phyloP scores from a whole-genome alignment of 2,797 vertebrate species.

The Pseudochromis fuscus region DNA sequence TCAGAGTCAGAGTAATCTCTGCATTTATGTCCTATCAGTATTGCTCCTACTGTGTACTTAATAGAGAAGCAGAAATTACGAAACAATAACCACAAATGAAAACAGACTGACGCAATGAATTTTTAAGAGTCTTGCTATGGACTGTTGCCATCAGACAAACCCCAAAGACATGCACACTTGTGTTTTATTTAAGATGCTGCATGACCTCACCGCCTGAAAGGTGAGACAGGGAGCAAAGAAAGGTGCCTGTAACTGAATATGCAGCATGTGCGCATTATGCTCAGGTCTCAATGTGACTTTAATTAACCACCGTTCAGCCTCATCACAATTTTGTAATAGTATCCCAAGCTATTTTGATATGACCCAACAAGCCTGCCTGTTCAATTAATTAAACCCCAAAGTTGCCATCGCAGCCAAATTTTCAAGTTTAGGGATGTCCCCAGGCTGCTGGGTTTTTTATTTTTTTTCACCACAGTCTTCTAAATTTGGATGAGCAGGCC shows the following conservation, averaged over 20 bases:
- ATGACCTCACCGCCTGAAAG: slow-evolving; percentile 16
- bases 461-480: slow-evolving; percentile 60
- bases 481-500: slow-evolving; percentile 71
- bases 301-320: slow-evolving; percentile 65
- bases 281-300: slow-evolving; percentile 44
- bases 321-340: slow-evolving; percentile 52
- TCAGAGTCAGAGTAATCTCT: slow-evolving; percentile 44
- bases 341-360: slow-evolving; percentile 65
- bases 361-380: slow-evolving; percentile 58
- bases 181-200: slow-evolving; percentile 4
- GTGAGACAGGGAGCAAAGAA: slow-evolving; percentile 11
- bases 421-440: slow-evolving; percentile 68
- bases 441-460: slow-evolving; percentile 62
- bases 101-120: not conserved
- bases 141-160: not conserved
- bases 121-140: not conserved
- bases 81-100: not conserved
- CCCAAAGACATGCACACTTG: not conserved
- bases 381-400: slow-evolving; percentile 76
- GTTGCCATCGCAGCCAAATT: slow-evolving; percentile 72
- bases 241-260: slow-evolving; percentile 29
- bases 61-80: slow-evolving; percentile 4
- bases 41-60: slow-evolving; percentile 1
- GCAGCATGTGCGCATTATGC: slow-evolving; percentile 6
- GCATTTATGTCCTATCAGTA: not conserved